Base-by-base conservation (phyloP, 2,888 invertebrate species). In the Ganaspis brasiliensis region DNA sequence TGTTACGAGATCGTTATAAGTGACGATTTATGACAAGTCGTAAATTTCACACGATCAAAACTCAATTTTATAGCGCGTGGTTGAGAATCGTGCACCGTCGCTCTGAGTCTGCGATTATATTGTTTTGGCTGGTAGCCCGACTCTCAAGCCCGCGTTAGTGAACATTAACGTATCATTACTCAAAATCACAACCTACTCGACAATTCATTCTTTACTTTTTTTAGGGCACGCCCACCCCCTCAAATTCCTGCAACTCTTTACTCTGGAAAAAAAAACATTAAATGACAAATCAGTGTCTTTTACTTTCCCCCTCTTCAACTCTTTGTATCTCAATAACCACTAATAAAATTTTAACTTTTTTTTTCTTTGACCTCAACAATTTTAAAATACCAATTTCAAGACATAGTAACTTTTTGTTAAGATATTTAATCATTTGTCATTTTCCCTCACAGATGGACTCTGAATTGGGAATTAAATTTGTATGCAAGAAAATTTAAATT, bases 101-200 rank as follows among this genome's bases (percentile, higher is more conserved):
- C 72, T 56, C 76, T 63, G 76, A 75, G 76, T 75, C 78, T 75
- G 79, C 81, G 84, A 84, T 87, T 84, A 84, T 84, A 83, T 84
- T 87, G 87, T 85, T 87, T 89, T 85, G 84, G 83, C 83, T 82
- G 80, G 82, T 83, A 82, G 85, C 83, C 80, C 80, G 81, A 73
- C 81, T 79, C 82, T 81, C 82, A 79, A 81, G 86, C 83, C 82
- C 86, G 83, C 84, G 86, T 85, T 85, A 86, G 83, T 84, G 87
- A 84, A 87, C 88, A 87, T 89, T 88, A 90, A 85, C 86, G 82
- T 73, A 84, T 89, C 89, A 88, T 90, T 87, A 87, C 88, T 90
- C 90, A 86, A 85, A 77, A 82, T 85, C 84, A 73, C 56, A 75
- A 76, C 75, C 71, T 52, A 70, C 78, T 76, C 74, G 76, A 80